A percentile compares a stretch with the other conserved stretches of the same genome.
Conservation (phyloP, 2,888 invertebrate genomes). For the Ectemnius cavifrons region DNA sequence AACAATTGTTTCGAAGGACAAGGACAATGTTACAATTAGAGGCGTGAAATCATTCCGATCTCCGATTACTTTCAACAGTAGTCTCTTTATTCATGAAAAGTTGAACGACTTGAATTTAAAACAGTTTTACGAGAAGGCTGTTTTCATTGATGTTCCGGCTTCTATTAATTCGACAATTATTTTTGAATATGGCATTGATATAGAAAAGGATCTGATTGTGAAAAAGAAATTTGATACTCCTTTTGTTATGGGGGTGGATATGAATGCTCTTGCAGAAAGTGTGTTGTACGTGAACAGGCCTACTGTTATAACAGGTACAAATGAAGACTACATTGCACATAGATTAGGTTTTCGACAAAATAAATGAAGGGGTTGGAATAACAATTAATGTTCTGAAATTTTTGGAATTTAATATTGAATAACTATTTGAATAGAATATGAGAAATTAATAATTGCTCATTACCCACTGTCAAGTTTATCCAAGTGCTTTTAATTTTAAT, state of each 20-base stretch:
- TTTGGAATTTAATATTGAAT: too few relatives aligned
- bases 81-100: constrained; percentile 52
- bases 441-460: too few relatives aligned
- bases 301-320: constrained; percentile 57
- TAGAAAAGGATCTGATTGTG: constrained; percentile 56
- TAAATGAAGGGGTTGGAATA: too few relatives aligned
- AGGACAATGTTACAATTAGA: constrained; percentile 52
- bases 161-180: constrained; percentile 49
- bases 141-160: constrained; percentile 59
- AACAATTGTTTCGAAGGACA: constrained; percentile 47
- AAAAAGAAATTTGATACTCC: constrained; percentile 46
- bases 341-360: too few relatives aligned
- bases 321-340: not conserved
- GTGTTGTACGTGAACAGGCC: constrained; percentile 59
- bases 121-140: constrained; percentile 59
- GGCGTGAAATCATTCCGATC: constrained; percentile 60
- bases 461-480: too few relatives aligned
- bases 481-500: not conserved
- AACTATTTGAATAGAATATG: too few relatives aligned
- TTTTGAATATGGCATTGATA: constrained; percentile 56
- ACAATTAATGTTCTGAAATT: too few relatives aligned
- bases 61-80: constrained; percentile 50
- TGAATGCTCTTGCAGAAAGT: constrained; percentile 54
- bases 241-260: constrained; percentile 58
- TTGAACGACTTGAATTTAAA: constrained; percentile 63